These are phyloP conservation scores for Pelagia noctiluca DNA, from an alignment of 30 jellyfish, hydroid and myxozoan genomes.

Conservation along the genomic window DNA sequence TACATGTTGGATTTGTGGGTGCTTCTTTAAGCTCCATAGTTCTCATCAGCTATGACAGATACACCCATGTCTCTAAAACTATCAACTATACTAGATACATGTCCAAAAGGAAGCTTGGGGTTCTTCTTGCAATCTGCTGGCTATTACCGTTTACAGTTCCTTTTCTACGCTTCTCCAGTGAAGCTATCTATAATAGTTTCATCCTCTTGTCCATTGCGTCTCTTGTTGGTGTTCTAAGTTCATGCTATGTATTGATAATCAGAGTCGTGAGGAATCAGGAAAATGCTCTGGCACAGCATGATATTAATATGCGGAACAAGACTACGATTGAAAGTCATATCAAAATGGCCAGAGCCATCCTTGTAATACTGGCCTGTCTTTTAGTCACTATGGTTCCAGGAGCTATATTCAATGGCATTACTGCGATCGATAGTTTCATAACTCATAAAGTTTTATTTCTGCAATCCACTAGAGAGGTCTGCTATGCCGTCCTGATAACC, in stretches of 20 bases:
- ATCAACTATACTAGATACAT: slow-evolving; percentile 44
- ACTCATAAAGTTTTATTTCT: no score
- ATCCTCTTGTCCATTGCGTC: slow-evolving; percentile 30
- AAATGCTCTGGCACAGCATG: background rate
- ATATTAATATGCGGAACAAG: no score
- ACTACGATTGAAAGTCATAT: no score
- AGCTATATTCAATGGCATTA: no score
- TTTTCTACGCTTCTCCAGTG: slow-evolving; percentile 61
- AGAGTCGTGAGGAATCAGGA: slow-evolving; percentile 24
- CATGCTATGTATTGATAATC: slow-evolving; percentile 47
- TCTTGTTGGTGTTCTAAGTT: slow-evolving; percentile 28
- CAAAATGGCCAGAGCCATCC: no score
- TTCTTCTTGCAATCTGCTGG: slow-evolving; percentile 68
- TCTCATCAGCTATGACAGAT: slow-evolving; percentile 77
- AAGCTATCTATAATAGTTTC: slow-evolving; percentile 29
- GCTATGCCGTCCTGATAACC: no score
- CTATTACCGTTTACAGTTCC: slow-evolving; percentile 74
- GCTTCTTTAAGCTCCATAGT: slow-evolving; percentile 77
- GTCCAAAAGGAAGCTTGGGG: slow-evolving; percentile 54
- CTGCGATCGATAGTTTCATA: no score
- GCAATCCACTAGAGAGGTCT: no score
- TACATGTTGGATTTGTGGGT: slow-evolving; percentile 70
- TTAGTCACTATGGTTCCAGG: no score
- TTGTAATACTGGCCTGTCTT: no score
- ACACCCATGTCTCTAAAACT: slow-evolving; percentile 59